Base-by-base conservation (phyloP, 2,888 invertebrate genomes). In the Pycnomerus fuliginosus region DNA sequence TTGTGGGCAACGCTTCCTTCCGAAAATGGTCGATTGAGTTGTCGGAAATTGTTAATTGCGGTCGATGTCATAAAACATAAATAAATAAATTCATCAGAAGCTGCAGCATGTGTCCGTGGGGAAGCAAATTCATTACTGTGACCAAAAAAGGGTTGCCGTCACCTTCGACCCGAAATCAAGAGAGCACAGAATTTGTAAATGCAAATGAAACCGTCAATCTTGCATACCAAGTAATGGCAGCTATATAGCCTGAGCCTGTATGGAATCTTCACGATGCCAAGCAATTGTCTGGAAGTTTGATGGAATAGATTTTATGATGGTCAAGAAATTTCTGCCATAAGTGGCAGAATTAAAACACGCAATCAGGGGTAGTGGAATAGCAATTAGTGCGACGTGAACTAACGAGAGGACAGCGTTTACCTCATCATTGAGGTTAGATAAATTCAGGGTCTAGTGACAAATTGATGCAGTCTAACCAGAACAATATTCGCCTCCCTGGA, bases 401-500 rank as follows among this genome's bases (percentile, higher is more conserved):
- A 46, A 46, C 37, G 32, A 42, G 39, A 52, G 49, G 52, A 47
- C 46, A 48, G 20, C 38, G 37, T 52, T 52, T 49, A 52, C 47
- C 51, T 52, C 48, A 44, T 52, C 41, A 48, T 47, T 48, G 53
- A 48, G 50, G 50, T 48, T 50, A 48, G 48, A 48, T 40, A 50
- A 50, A 45, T 50, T 44, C 42, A 40, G 45, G 44, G 41, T 48
- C 43, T 23, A 29, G 44, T 53, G 48, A 53, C 53, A 53, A 53
- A 53, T 53, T 53, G 49, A 43, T 52, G 46, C 40, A 52, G 50
- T 50, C 48, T 48, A 50, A 48, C 49, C 41, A 42, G 44, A 47
- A 52, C 42, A 49, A 47, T 52, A 43, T 52, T 47, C 44, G 38
- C 46, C 31, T 35, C 38, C 36, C 32, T 10, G 44, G 43, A 49